Percentiles rank a stretch among this genome's conserved stretches.
Evolutionary conservation across 2,888 invertebrate genomes (phyloP).

Genomic region (Tanypteryx hageni): DNA sequence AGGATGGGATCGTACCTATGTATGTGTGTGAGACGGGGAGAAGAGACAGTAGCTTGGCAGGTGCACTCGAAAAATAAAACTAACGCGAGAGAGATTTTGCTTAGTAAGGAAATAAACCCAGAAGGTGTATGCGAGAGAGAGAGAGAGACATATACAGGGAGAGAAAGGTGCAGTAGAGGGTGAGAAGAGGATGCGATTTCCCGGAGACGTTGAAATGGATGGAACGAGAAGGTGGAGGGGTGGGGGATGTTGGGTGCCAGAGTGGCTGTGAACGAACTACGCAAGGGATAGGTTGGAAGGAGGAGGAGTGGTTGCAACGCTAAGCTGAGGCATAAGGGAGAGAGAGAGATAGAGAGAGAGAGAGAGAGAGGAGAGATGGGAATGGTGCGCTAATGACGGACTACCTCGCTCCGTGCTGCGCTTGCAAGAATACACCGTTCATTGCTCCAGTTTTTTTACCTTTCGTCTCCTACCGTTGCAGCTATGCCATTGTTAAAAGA

Average conservation of each 20-base stretch:
- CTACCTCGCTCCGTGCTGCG: conserved; percentile 6
- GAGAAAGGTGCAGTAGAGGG: neutral
- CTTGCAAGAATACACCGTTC: conserved; percentile 52
- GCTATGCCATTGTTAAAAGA: neutral
- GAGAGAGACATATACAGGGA: neutral
- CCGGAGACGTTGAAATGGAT: neutral
- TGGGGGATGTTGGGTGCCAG: neutral
- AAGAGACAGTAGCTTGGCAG: neutral
- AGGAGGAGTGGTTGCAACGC: neutral
- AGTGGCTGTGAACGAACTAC: neutral
- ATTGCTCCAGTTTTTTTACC: neutral
- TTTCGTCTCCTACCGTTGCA: neutral
- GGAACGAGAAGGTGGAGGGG: neutral
- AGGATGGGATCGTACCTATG: neutral
- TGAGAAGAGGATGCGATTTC: neutral
- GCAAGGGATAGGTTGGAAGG: neutral
- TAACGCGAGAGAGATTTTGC: neutral
- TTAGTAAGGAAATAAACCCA: neutral
- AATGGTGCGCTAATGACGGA: neutral
- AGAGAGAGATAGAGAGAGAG: neutral
- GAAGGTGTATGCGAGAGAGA: neutral
- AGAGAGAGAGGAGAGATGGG: neutral
- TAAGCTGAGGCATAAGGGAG: no score
- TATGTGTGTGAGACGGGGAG: neutral
- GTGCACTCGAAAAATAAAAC: neutral